Conservation (phyloP, 2,113 vertebrate species). For the Pavo muticus region DNA sequence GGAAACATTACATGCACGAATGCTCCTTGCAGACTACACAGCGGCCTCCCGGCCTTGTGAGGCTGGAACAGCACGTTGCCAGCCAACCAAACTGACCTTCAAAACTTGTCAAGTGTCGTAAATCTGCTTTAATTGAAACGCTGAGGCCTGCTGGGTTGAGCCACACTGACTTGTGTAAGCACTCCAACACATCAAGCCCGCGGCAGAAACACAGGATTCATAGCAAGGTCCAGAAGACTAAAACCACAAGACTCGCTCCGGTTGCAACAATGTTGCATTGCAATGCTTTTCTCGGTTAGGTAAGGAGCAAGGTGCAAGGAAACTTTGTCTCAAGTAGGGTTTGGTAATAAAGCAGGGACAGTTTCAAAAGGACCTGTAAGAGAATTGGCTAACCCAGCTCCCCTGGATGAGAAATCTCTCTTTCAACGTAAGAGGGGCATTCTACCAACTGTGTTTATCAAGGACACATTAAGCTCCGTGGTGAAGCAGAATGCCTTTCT, state of each 20-base stretch:
- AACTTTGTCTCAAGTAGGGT: neutral
- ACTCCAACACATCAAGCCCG: neutral
- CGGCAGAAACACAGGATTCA: neutral
- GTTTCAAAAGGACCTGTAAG: neutral
- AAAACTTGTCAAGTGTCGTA: neutral
- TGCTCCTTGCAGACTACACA: neutral
- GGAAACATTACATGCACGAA: neutral
- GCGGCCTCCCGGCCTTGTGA: neutral
- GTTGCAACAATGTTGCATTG: neutral
- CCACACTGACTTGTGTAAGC: neutral
- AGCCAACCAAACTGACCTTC: conserved; percentile 24
- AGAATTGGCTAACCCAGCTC: neutral
- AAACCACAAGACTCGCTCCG: neutral
- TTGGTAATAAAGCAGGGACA: neutral
- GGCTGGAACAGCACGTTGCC: neutral
- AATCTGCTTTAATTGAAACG: conserved; percentile 41
- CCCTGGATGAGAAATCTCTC: neutral
- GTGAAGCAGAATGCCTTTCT: neutral
- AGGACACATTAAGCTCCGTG: neutral
- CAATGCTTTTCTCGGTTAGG: neutral
- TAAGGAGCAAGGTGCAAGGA: neutral
- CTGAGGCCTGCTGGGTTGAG: neutral
- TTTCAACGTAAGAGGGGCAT: neutral
- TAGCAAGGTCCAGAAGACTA: neutral
- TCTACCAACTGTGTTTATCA: neutral